Evolutionary conservation across 2,888 invertebrate species (phyloP), one percentile per base, ranked within the genome.

Genomic region (Drosophila aldrichi): DNA sequence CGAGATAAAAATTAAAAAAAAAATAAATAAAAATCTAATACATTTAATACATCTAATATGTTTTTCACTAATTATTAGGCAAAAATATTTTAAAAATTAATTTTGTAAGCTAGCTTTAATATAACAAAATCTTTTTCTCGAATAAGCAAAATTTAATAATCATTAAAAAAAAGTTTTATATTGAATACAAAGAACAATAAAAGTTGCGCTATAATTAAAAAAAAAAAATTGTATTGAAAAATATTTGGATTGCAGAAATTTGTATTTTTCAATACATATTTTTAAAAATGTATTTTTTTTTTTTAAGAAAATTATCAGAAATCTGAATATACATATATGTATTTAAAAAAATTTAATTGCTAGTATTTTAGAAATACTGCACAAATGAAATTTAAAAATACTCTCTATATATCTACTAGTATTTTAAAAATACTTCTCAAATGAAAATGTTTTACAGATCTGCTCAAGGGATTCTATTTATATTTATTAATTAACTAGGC

Each of bases 401-500:
- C 6, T 22, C 2, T 9, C 2, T 7, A 25, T n/a, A 25, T 12
- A 22, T 36, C 20, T 9, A 32, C 32, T 34, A 25, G 25, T 44
- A 40, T 32, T 44, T 44, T 9, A 20, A 25, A 48, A 48, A 48
- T 25, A 41, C 38, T 14, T 8, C 14, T 12, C n/a, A 16, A n/a
- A 14, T 67, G 8, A 40, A 36, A 34, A n/a, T 7, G 3, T 8
- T 49, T 57, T 49, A 71, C 59, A 66, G 66, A 56, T 76, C 75
- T 67, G 76, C 59, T 66, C 4, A 2, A 18, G 32, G 48, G 32
- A 16, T 60, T 62, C 38, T 22, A 2, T 22, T 2, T 46, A 55
- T 38, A n/a, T 20, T 43, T 22, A 16, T 25, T 25, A 25, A 25
- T 52, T 59, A 49, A 34, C 73, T 77, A 77, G 73, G 68, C 77